phyloP scores from a whole-genome alignment of 1,140 invertebrate species.

The Elymnias hypermnestra region DNA sequence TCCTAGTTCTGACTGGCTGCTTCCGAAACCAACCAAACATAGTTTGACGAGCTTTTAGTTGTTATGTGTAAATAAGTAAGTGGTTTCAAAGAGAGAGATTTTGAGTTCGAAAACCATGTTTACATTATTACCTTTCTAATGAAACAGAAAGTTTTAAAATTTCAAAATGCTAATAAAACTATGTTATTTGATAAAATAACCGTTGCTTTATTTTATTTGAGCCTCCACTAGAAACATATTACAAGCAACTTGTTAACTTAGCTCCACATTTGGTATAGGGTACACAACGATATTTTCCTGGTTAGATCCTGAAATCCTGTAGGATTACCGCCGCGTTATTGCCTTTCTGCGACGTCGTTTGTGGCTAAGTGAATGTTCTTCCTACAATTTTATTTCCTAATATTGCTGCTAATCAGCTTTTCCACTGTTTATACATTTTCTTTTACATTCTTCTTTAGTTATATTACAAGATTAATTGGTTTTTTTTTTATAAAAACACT shows the following conservation, averaged over 20 bases:
- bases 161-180: too few relatives aligned
- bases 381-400: conserved; percentile 38
- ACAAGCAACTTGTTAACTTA: conserved; percentile 1
- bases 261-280: conserved; percentile 1
- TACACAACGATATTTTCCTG: conserved; percentile 40
- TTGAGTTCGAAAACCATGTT: too few relatives aligned
- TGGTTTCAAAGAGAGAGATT: too few relatives aligned
- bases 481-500: too few relatives aligned
- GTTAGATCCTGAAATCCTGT: conserved; percentile 11
- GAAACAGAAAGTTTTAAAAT: too few relatives aligned
- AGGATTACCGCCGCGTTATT: conserved; percentile 58
- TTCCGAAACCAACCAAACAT: too few relatives aligned
- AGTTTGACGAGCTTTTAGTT: too few relatives aligned
- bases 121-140: too few relatives aligned
- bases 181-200: too few relatives aligned
- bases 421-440: conserved; percentile 3
- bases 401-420: conserved; percentile 32
- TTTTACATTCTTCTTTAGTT: not conserved
- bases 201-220: not conserved
- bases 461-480: not conserved
- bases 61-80: too few relatives aligned
- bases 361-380: conserved; percentile 27
- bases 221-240: not conserved
- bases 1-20: too few relatives aligned
- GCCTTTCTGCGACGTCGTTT: conserved; percentile 34